Percentiles rank a stretch among this genome's conserved stretches.
phyloP scores from a whole-genome alignment of 2,797 vertebrate species.

The Dromococcyx pavoninus region DNA sequence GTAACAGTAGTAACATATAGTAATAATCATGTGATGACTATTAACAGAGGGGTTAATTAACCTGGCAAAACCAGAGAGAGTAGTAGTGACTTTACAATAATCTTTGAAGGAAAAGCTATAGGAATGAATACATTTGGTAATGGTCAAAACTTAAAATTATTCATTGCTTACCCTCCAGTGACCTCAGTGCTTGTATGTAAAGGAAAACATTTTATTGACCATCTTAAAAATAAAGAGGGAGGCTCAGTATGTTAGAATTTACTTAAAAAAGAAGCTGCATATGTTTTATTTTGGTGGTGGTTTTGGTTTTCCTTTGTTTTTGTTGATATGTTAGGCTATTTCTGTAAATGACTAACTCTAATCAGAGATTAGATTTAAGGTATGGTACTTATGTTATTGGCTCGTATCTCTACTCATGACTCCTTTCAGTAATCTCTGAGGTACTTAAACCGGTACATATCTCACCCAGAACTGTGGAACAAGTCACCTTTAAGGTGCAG shows the following conservation, averaged over 20 bases:
- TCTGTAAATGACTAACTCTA: background rate
- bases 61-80: background rate
- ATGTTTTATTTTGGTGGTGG: background rate
- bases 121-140: background rate
- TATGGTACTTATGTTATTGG: background rate
- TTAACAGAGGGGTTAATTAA: background rate
- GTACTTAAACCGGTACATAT: background rate
- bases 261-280: background rate
- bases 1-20: background rate
- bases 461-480: background rate
- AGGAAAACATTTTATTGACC: background rate
- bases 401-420: background rate
- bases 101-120: background rate
- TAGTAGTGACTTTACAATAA: background rate
- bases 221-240: accelerated
- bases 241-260: background rate
- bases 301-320: background rate
- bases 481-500: background rate
- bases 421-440: background rate
- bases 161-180: background rate
- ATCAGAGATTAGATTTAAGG: background rate
- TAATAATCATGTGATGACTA: background rate
- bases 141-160: background rate
- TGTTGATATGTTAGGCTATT: background rate
- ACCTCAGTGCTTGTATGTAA: background rate